Evolutionary conservation across 2,113 vertebrate species (phyloP).

Genomic region (Gallinago paraguaiae): DNA sequence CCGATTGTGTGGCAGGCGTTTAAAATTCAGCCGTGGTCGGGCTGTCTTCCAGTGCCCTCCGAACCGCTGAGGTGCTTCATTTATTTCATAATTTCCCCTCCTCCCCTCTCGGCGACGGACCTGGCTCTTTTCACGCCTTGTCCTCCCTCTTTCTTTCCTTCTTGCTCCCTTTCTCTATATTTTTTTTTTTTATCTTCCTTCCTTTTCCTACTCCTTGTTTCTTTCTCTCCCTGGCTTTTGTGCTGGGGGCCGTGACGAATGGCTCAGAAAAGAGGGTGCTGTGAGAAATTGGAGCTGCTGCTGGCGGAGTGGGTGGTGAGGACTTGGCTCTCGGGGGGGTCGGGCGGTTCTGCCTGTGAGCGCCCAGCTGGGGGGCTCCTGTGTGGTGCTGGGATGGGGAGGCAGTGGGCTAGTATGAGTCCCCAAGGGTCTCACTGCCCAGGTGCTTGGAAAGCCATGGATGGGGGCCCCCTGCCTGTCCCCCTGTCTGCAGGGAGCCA

Average conservation of each 20-base stretch:
- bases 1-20: conserved; percentile 57
- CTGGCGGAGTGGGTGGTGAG: conserved; percentile 62
- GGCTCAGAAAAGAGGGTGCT: conserved; percentile 68
- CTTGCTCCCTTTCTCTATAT: conserved; percentile 24
- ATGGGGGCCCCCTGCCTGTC: accelerated
- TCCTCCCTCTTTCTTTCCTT: conserved; percentile 43
- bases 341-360: background rate
- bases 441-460: background rate
- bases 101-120: conserved; percentile 1
- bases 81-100: conserved; percentile 63
- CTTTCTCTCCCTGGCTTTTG: conserved; percentile 65
- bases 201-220: conserved; percentile 64
- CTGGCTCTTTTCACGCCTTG: conserved; percentile 54
- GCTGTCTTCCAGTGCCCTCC: conserved; percentile 53
- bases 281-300: conserved; percentile 63
- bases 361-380: background rate
- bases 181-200: conserved; percentile 33
- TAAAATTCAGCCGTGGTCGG: conserved; percentile 66
- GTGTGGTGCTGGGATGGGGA: background rate
- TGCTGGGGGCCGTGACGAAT: conserved; percentile 63
- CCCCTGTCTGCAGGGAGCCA: too few relatives aligned
- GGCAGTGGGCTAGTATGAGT: accelerated
- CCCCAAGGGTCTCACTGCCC: background rate
- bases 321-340: background rate
- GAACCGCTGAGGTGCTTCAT: conserved; percentile 48